These are phyloP conservation scores for Mesembrinibis cayennensis DNA, from an alignment of 2,113 vertebrate species.

Conservation along the genomic window DNA sequence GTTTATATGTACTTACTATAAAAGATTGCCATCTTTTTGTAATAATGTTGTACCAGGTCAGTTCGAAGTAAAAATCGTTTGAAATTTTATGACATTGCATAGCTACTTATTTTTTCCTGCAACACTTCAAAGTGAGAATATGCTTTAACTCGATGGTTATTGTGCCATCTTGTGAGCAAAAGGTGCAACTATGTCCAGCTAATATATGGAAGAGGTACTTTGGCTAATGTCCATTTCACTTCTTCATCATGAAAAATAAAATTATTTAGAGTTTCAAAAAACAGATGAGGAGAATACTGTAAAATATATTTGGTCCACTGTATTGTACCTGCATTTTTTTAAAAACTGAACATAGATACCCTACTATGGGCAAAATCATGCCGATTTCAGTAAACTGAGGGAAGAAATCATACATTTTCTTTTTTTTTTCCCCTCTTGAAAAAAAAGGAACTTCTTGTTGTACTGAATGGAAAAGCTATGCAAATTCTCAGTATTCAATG, in stretches of 20 bases:
- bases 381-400: not conserved
- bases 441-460: not conserved
- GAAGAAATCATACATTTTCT: not conserved
- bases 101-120: not conserved
- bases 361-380: not conserved
- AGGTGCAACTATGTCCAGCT: not conserved
- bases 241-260: not conserved
- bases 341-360: not conserved
- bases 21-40: not conserved
- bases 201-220: not conserved
- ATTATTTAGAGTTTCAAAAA: not conserved
- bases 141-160: conserved; percentile 41
- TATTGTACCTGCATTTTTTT: not conserved
- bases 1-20: not conserved
- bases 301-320: not conserved
- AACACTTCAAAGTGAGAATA: not conserved
- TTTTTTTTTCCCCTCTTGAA: not conserved
- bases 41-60: not conserved
- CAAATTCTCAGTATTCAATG: not conserved
- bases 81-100: not conserved
- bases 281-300: not conserved
- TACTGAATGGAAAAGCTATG: not conserved
- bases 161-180: conserved; percentile 73
- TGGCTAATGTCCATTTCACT: not conserved
- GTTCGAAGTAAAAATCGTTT: not conserved